These are phyloP conservation scores for Actias luna DNA, from an alignment of 2,888 invertebrate genomes.

Conservation along the genomic window DNA sequence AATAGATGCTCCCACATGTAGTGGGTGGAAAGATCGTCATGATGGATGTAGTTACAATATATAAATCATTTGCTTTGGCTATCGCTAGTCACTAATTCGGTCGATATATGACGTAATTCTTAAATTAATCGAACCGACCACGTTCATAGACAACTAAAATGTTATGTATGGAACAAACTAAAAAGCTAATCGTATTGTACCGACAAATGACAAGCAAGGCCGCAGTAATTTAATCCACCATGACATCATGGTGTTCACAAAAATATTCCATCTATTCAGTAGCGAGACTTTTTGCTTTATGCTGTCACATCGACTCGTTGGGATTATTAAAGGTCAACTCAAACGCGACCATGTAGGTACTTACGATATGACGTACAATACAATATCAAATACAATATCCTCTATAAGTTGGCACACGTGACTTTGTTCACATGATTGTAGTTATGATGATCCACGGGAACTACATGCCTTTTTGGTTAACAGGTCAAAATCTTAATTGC, in stretches of 20 bases:
- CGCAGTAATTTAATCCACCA: conserved; percentile 74
- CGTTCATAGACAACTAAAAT: conserved; percentile 4
- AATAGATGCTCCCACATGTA: conserved; percentile 1
- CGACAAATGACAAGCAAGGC: conserved; percentile 64
- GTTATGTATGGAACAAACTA: conserved; percentile 14
- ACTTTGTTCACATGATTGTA: too few relatives aligned
- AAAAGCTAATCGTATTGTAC: conserved; percentile 26
- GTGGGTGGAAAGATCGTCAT: conserved; percentile 3
- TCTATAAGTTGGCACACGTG: too few relatives aligned
- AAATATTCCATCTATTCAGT: conserved; percentile 65
- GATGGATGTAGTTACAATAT: conserved; percentile 4
- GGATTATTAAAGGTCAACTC: conserved; percentile 33
- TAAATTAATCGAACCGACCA: conserved; percentile 6
- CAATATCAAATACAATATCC: too few relatives aligned
- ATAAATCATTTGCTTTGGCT: conserved; percentile 10
- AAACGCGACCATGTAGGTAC: conserved; percentile 7
- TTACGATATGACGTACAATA: too few relatives aligned
- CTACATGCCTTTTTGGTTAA: too few relatives aligned
- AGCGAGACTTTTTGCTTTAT: conserved; percentile 58
- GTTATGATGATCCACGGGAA: too few relatives aligned
- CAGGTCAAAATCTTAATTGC: too few relatives aligned
- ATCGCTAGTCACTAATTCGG: conserved; percentile 5
- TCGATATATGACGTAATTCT: conserved; percentile 3
- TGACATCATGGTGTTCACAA: conserved; percentile 73
- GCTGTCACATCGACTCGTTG: conserved; percentile 22